A percentile compares a stretch with the other conserved stretches of the same genome.
These are phyloP conservation scores for Campoplex capitator DNA, from an alignment of 2,888 invertebrate species.

Conservation along the genomic window DNA sequence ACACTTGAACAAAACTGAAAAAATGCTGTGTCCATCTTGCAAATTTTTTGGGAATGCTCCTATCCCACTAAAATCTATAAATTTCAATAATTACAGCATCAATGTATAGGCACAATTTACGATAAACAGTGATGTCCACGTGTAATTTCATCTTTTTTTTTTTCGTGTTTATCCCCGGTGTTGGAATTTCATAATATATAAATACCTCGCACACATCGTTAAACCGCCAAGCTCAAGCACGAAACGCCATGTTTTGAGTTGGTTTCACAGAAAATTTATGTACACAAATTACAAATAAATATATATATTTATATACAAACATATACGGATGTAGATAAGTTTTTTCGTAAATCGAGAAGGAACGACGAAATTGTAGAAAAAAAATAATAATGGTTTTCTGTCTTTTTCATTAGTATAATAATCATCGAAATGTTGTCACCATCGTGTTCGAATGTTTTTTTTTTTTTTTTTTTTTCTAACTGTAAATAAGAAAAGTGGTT, in stretches of 20 bases:
- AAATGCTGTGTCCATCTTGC: background rate
- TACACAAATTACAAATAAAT: conserved; percentile 11
- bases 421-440: conserved; percentile 38
- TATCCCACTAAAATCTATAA: background rate
- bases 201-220: conserved; percentile 41
- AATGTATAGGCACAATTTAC: background rate
- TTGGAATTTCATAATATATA: conserved; percentile 18
- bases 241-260: background rate
- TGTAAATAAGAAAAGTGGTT: conserved; percentile 57
- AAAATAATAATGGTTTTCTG: background rate
- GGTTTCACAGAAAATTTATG: conserved; percentile 14
- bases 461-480: conserved; percentile 27
- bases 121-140: background rate
- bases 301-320: conserved; percentile 1
- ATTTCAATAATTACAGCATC: background rate
- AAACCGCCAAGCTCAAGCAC: conserved; percentile 25
- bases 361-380: conserved; percentile 29
- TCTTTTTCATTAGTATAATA: conserved; percentile 43
- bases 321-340: background rate
- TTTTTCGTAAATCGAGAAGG: background rate
- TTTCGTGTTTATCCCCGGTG: background rate
- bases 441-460: conserved; percentile 37
- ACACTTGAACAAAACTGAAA: background rate
- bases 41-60: background rate
- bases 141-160: background rate